Percentiles rank a stretch among this genome's conserved stretches.
Conservation (phyloP, 1,140 invertebrate genomes). For the Atta texana region DNA sequence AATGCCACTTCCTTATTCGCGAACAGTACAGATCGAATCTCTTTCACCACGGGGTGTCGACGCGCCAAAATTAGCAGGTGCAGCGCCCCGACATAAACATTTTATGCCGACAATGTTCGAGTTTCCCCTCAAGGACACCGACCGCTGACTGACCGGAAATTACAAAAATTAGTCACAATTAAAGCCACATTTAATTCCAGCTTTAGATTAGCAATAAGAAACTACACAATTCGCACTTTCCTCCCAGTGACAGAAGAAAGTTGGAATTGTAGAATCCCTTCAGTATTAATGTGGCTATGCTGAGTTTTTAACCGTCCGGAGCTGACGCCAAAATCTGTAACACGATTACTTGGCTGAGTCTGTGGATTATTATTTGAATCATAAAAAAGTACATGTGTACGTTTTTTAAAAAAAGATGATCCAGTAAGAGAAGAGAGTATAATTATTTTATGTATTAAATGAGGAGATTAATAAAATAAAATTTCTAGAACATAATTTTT, state of each 20-base stretch:
- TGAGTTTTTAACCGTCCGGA: too few relatives aligned
- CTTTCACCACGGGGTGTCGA: slow-evolving; percentile 50
- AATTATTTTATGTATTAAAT: too few relatives aligned
- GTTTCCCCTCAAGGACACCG: slow-evolving; percentile 38
- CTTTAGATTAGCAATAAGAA: neutral
- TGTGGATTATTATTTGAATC: too few relatives aligned
- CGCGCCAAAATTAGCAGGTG: slow-evolving; percentile 58
- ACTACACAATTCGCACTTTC: neutral
- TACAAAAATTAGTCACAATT: slow-evolving; percentile 9
- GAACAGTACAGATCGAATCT: slow-evolving; percentile 46
- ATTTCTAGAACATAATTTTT: too few relatives aligned
- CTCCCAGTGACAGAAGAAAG: neutral
- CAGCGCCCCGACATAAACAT: slow-evolving; percentile 39
- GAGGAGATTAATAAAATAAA: too few relatives aligned
- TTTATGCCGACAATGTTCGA: neutral
- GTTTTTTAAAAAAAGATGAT: too few relatives aligned
- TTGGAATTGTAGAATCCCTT: neutral
- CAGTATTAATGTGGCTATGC: too few relatives aligned
- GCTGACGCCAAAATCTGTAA: too few relatives aligned
- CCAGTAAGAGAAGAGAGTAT: too few relatives aligned
- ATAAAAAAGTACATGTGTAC: too few relatives aligned
- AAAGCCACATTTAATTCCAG: slow-evolving; percentile 5
- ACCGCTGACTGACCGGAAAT: slow-evolving; percentile 30
- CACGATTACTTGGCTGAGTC: too few relatives aligned
- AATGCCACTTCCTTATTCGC: slow-evolving; percentile 41